Evolutionary conservation across 2,797 vertebrate genomes (phyloP), one percentile per base, ranked within the genome.

Genomic region (Enteromius treurensis): DNA sequence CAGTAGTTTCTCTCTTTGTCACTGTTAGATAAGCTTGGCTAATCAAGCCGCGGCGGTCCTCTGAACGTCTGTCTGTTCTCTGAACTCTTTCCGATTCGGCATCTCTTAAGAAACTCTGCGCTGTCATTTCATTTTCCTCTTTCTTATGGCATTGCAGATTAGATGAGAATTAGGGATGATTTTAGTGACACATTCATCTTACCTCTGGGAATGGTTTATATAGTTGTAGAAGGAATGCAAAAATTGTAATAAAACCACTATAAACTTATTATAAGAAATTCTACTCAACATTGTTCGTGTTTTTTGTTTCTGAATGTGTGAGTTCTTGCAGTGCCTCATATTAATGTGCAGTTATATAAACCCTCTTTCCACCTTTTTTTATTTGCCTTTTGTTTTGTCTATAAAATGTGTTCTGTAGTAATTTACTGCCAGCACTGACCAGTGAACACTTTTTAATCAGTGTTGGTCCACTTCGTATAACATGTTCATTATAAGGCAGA

Each of bases 151-250:
- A 87, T 88, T 81, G 45, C 78, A 64, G 26, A 64, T 32, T 64
- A 8, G 68, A 70, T 89, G 70, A 58, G 65, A 74, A 82, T 83
- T 71, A 70, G 45, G 77, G 40, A 81, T 89, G 34, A 67, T 86
- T 86, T 88, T 80, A 86, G 79, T 40, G 76, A 86, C 88, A 67
- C 82, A 81, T 85, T 67, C 23, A 71, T 71, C 37, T 71, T 9
- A n/a, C 7, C 37, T 71, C 67, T 71, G 10, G 49, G 34, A 29
- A 15, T 70, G 3, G 45, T 58, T 34, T 67, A 42, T 42, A 32
- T 58, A 11, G 45, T 15, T 3, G 8, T 23, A n/a, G 49, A 76
- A 42, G 68, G 58, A 55, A 47, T 17, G 58, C 49, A 34, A 65
- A 51, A 5, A 68, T 68, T 78, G 69, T 34, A 42, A 51, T 60